phyloP scores from a whole-genome alignment of 2,797 vertebrate genomes.

The Microctenopoma stevenorrisi region DNA sequence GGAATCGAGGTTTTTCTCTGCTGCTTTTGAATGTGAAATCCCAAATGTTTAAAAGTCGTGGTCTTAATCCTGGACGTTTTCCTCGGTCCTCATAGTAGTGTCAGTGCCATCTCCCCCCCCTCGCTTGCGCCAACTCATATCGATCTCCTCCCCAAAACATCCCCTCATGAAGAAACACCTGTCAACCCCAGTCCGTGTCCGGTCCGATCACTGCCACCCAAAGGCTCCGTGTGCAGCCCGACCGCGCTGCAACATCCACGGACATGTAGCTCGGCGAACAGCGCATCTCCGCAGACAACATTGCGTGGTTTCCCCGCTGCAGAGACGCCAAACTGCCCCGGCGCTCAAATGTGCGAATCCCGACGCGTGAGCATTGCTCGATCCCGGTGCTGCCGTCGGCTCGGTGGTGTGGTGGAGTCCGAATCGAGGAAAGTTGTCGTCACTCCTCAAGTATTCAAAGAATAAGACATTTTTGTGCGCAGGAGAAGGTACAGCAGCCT shows the following conservation, averaged over 20 bases:
- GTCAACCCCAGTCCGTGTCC: slow-evolving; percentile 82
- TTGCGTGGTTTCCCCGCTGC: slow-evolving; percentile 43
- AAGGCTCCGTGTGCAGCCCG: slow-evolving; percentile 68
- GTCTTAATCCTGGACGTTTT: slow-evolving; percentile 30
- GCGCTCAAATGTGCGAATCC: slow-evolving; percentile 40
- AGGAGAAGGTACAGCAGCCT: slow-evolving; percentile 32
- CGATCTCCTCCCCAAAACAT: slow-evolving; percentile 68
- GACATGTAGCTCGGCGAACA: slow-evolving; percentile 52
- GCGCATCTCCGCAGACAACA: slow-evolving; percentile 75
- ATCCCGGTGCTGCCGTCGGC: neutral
- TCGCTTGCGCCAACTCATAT: slow-evolving; percentile 59
- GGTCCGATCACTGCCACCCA: slow-evolving; percentile 76
- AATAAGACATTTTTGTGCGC: slow-evolving; percentile 55
- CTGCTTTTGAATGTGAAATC: slow-evolving; percentile 29
- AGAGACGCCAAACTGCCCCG: slow-evolving; percentile 13
- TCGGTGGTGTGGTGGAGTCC: slow-evolving; percentile 37
- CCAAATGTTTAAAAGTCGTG: neutral
- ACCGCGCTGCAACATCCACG: slow-evolving; percentile 67
- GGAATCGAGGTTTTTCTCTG: neutral
- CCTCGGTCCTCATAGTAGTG: slow-evolving; percentile 41
- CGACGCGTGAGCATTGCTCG: slow-evolving; percentile 41
- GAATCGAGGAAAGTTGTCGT: slow-evolving; percentile 75
- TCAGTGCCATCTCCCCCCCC: slow-evolving; percentile 42
- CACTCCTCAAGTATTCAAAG: slow-evolving; percentile 78
- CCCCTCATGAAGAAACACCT: slow-evolving; percentile 65